Evolutionary conservation across 2,797 vertebrate genomes (phyloP), one percentile per base, ranked within the genome.

Genomic region (Cebuella pygmaea): DNA sequence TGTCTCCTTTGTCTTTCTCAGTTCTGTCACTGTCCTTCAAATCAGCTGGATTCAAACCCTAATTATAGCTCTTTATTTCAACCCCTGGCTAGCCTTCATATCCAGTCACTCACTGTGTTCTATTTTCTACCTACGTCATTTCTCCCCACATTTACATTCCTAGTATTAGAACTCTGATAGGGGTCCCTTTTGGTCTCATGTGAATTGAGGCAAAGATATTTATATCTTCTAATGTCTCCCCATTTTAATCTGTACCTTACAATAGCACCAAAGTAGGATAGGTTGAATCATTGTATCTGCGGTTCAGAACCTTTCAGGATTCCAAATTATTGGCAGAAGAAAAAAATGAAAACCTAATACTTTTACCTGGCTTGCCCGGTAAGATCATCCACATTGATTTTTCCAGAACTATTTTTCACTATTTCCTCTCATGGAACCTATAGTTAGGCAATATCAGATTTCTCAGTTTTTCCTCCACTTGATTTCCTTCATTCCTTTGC

Each of bases 21-120:
- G n/a, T 20, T 95, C 46, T 96, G 10, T 64, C 30, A 22, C 93
- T 85, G 67, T 72, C 59, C 14, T 95, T 95, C 67, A 48, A 48
- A 52, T 86, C 39, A 33, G 9, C 17, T 67, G 46, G 48, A 80
- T 87, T 87, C 13, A 48, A 1, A 46, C 39, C 1, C 8, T 89
- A 33, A 24, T 50, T 33, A 78, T n/a, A 33, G 48, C 36, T 94
- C 84, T 91, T 75, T 24, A 79, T 81, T 90, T 87, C 12, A 83
- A 22, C 6, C 15, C 30, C 41, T 3, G 14, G 44, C 20, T 61
- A 13, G 41, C 19, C 22, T 84, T 82, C 24, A 67, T 70, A 33
- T 11, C 22, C 22, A 46, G 33, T 33, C 36, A 76, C 39, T 64
- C 27, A 48, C 9, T 61, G 10, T 13, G 1, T 22, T 86, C 82